Evolutionary conservation across 2,888 invertebrate genomes (phyloP), one percentile per base, ranked within the genome.

Genomic region (Scaptomyza polygonia): DNA sequence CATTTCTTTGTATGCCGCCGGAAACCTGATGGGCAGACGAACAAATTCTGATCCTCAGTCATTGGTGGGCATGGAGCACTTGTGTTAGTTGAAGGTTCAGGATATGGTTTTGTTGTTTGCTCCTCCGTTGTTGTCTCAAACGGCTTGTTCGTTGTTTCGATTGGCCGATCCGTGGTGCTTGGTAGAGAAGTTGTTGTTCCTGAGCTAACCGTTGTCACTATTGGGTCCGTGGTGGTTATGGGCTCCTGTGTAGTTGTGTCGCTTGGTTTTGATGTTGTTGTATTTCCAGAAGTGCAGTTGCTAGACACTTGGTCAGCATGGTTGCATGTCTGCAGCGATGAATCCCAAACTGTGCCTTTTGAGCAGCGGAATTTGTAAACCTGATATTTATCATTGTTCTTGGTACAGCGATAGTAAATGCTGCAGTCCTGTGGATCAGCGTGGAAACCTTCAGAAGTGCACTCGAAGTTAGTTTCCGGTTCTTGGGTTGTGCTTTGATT

Each of bases 1-100:
- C 97, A 97, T 87, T 95, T 95, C 89, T 95, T 96, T 0, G 97
- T 96, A 93, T 97, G 96, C 72, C 96, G 93, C 86, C 93, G 94
- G 91, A 97, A 97, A 36, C 96, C 96, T 6, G 96, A 96, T 8
- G 97, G 97, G 88, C 97, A 97, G 2, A 96, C 94, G 59, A 95
- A 93, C 12, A 95, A 91, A 70, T 95, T 93, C 91, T 97, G 96
- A 68, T 95, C 95, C 18, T 94, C 94, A 5, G 74, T 82, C 6
- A 79, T 87, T 27, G 81, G 29, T 1, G 91, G 91, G 27, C 91
- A 91, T 3, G 89, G 88, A 21, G 70, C 72, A 61, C 49, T 73
- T n/a, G 78, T 63, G 25, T 47, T 77, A 18, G 9, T 51, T 4
- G 54, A 58, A 3, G 69, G 58, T n/a, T 69, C 32, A 1, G 65